A percentile compares a stretch with the other conserved stretches of the same genome.
Conservation (phyloP, 2,113 vertebrate genomes). For the Cathartes aura region DNA sequence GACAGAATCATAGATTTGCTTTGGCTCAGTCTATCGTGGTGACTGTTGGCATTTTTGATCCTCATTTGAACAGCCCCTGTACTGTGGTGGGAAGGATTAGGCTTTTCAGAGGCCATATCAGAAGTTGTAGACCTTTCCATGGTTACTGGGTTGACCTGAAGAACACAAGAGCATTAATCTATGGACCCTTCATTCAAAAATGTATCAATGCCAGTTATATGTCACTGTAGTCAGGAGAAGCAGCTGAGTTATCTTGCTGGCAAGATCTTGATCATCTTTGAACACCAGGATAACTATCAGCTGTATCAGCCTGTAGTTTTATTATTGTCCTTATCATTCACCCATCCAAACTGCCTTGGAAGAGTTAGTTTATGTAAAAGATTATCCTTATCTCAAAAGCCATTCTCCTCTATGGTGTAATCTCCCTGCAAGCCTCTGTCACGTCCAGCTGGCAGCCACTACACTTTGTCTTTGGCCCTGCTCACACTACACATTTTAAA, state of each 20-base stretch:
- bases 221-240: not conserved
- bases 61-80: slow-evolving; percentile 80
- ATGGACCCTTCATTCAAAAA: not conserved
- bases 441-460: slow-evolving; percentile 62
- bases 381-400: slow-evolving; percentile 71
- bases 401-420: slow-evolving; percentile 66
- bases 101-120: slow-evolving; percentile 63
- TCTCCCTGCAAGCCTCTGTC: slow-evolving; percentile 62
- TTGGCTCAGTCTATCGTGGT: slow-evolving; percentile 81
- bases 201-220: not conserved
- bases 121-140: slow-evolving; percentile 75
- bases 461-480: slow-evolving; percentile 60
- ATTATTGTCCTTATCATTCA: slow-evolving; percentile 46
- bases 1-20: slow-evolving; percentile 84
- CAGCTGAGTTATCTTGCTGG: not conserved
- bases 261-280: slow-evolving; percentile 41
- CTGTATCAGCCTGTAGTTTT: not conserved
- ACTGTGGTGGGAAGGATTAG: slow-evolving; percentile 64
- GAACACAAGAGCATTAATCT: slow-evolving; percentile 41
- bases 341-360: slow-evolving; percentile 45
- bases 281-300: slow-evolving; percentile 27
- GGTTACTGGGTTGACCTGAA: slow-evolving; percentile 63
- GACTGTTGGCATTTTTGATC: slow-evolving; percentile 78
- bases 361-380: slow-evolving; percentile 70
- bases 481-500: slow-evolving; percentile 29